These are phyloP conservation scores for Tortrix viridana DNA, from an alignment of 2,888 invertebrate species.

Conservation along the genomic window DNA sequence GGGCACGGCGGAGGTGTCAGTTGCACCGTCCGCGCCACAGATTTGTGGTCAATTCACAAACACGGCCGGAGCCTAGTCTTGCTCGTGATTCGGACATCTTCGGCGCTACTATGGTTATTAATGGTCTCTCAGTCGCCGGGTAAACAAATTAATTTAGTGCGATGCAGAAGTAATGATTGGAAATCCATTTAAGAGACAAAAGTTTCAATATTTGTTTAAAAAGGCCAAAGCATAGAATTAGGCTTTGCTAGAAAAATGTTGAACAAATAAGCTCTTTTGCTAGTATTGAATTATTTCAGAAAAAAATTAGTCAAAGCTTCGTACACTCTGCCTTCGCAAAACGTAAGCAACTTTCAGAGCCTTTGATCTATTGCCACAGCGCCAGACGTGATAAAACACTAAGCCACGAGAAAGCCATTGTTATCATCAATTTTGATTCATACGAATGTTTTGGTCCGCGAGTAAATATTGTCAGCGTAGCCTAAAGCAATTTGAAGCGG, in stretches of 20 bases:
- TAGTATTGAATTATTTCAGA: neutral
- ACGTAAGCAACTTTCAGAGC: neutral
- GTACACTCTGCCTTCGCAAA: too few relatives aligned
- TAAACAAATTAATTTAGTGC: conserved; percentile 6
- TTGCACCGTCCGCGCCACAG: conserved; percentile 35
- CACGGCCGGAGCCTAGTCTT: conserved; percentile 26
- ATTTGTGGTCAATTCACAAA: conserved; percentile 39
- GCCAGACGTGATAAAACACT: conserved; percentile 22
- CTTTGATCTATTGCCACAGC: conserved; percentile 15
- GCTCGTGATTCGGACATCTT: conserved; percentile 37
- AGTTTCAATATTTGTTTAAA: too few relatives aligned
- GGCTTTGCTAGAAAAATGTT: too few relatives aligned
- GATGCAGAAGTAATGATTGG: neutral
- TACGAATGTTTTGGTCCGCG: conserved; percentile 66
- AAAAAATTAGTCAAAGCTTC: neutral
- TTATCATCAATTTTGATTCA: conserved; percentile 59
- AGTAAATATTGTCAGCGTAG: conserved; percentile 78
- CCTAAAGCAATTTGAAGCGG: conserved; percentile 82
- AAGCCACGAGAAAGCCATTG: conserved; percentile 36
- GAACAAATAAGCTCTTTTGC: too few relatives aligned
- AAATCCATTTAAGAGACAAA: neutral
- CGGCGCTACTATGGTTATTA: conserved; percentile 32
- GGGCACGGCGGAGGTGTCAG: conserved; percentile 32
- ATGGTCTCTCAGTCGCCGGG: conserved; percentile 12
- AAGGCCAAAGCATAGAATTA: too few relatives aligned